Percentiles rank a stretch among this genome's conserved stretches.
phyloP scores from a whole-genome alignment of 1,140 invertebrate species.

The Drosophila rhopaloa region DNA sequence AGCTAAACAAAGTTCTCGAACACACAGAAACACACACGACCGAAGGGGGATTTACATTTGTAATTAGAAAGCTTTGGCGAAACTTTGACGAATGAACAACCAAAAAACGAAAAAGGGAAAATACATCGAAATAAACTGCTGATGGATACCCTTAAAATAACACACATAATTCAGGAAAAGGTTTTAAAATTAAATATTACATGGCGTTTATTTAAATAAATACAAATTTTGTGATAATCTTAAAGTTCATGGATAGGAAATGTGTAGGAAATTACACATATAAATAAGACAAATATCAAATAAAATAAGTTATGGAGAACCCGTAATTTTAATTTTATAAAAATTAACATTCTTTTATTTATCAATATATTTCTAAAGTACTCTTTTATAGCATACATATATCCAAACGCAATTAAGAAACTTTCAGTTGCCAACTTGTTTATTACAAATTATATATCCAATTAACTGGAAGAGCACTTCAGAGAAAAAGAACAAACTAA shows the following conservation, averaged over 20 bases:
- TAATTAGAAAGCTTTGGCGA: slow-evolving; percentile 77
- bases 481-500: slow-evolving; percentile 11
- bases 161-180: no score
- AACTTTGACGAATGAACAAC: slow-evolving; percentile 72
- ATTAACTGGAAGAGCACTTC: slow-evolving; percentile 1
- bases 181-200: no score
- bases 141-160: background rate
- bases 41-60: slow-evolving; percentile 76
- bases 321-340: no score
- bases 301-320: background rate
- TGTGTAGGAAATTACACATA: background rate
- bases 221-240: no score
- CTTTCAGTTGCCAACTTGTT: slow-evolving; percentile 1
- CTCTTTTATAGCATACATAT: background rate
- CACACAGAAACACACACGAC: slow-evolving; percentile 29
- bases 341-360: background rate
- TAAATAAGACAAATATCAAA: background rate
- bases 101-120: slow-evolving; percentile 37
- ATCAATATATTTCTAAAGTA: no score
- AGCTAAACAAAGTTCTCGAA: slow-evolving; percentile 45
- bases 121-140: slow-evolving; percentile 10
- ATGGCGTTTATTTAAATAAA: no score
- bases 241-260: no score
- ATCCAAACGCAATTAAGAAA: background rate
- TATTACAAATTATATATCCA: background rate